Base-by-base conservation (phyloP, 2,888 invertebrate genomes). In the Brachynemurus nebulosus region DNA sequence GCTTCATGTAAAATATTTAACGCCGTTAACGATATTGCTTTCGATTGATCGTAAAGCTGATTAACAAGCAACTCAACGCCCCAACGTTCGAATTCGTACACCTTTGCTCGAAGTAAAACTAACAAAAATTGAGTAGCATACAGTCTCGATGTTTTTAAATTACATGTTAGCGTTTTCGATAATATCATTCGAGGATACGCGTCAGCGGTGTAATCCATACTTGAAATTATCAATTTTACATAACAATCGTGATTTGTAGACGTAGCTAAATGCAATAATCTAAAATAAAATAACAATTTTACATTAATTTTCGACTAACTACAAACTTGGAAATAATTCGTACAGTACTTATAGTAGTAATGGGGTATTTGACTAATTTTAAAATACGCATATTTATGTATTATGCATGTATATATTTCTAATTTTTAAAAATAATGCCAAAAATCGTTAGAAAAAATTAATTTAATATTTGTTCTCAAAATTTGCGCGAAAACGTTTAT, bases 121-220 rank as follows among this genome's bases (percentile, higher is more conserved):
- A 89, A 77, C 51, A 97, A 69, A 64, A 93, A 89, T 63, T 90
- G 89, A 1, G 95, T 93, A 0, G 90, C 82, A 66, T 96, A 98
- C 33, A 93, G 65, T 30, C 89, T 72, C 5, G 75, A 74, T 14
- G 70, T 68, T 61, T 74, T 73, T 43, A 69, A 69, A 42, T 62
- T 66, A 54, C 75, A 75, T 7, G 67, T 71, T 4, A 78, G 60
- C 6, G 78, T 76, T 54, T 69, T 72, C 45, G 67, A 67, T 48
- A 78, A 63, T 48, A 82, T 73, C 53, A 76, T 77, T 20, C 85
- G 72, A 9, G 82, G 76, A 54, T 71, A 74, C 2, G 83, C 80
- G 47, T 84, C 81, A 41, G 78, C 68, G 3, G 79, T 75, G 61
- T 95, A 97, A 65, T 95, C 90, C 54, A 98, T 68, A 51, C 88